Evolutionary conservation across 2,797 vertebrate genomes (phyloP).

Genomic region (Chrosomus eos): DNA sequence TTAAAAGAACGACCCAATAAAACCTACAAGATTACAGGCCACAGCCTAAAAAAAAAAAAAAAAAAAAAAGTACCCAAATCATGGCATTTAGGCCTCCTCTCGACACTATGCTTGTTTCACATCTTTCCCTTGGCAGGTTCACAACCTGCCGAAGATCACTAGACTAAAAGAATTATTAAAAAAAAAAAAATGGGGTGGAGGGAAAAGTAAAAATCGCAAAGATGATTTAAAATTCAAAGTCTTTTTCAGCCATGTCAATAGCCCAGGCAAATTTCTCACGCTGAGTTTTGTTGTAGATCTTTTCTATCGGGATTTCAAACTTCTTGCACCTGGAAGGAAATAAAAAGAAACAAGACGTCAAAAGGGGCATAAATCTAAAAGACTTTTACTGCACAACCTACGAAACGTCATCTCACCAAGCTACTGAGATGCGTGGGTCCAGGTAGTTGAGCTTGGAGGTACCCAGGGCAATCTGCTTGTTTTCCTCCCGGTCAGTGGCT

Average conservation of each 20-base stretch:
- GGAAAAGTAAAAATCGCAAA: slow-evolving; percentile 72
- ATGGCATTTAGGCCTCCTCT: slow-evolving; percentile 36
- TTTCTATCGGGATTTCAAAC: slow-evolving; percentile 91
- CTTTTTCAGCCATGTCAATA: slow-evolving; percentile 94
- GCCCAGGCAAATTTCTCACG: slow-evolving; percentile 98
- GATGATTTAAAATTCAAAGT: slow-evolving; percentile 91
- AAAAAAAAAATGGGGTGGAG: slow-evolving; percentile 32
- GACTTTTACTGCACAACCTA: not conserved
- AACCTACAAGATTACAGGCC: slow-evolving; percentile 56
- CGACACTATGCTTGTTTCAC: slow-evolving; percentile 40
- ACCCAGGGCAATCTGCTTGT: slow-evolving; percentile 96
- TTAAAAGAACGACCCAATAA: slow-evolving; percentile 63
- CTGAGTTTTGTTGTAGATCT: slow-evolving; percentile 99
- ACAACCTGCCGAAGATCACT: slow-evolving; percentile 71
- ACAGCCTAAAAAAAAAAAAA: slow-evolving; percentile 51
- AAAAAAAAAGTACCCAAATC: slow-evolving; percentile 30
- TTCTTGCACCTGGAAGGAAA: slow-evolving; percentile 89
- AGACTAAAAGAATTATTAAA: slow-evolving; percentile 69
- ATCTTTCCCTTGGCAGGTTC: slow-evolving; percentile 63
- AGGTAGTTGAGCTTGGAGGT: slow-evolving; percentile 99
- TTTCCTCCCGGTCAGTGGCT: slow-evolving; percentile 95
- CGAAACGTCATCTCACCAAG: slow-evolving; percentile 81
- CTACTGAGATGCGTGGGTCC: slow-evolving; percentile 95
- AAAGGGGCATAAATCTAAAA: no score
- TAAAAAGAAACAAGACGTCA: not conserved